Percentiles rank a stretch among this genome's conserved stretches.
phyloP scores from a whole-genome alignment of 2,888 invertebrate genomes.

The Sussaba pulchella region DNA sequence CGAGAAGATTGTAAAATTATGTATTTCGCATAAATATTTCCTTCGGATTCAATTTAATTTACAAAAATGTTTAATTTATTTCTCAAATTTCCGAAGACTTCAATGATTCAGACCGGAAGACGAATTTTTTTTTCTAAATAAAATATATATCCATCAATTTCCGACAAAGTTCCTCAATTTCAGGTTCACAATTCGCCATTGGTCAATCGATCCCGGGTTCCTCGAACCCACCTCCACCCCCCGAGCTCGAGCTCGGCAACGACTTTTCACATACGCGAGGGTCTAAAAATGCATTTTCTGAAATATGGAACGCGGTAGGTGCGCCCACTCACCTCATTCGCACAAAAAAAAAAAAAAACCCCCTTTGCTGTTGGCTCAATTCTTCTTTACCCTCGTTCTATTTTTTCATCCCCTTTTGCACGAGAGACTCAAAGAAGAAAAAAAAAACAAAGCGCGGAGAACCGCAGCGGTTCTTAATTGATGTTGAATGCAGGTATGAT shows the following conservation, averaged over 20 bases:
- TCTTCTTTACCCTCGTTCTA: not conserved
- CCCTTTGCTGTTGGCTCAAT: not conserved
- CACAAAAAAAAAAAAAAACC: not conserved
- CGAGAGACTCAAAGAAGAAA: not conserved
- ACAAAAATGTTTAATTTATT: no score
- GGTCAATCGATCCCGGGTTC: not conserved
- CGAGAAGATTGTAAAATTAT: no score
- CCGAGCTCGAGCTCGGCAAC: constrained; percentile 1
- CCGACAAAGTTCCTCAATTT: not conserved
- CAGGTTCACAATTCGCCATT: not conserved
- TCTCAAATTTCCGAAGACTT: no score
- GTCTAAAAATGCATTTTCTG: constrained; percentile 16
- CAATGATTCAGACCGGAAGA: no score
- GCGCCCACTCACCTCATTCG: not conserved
- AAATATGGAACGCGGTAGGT: constrained; percentile 23
- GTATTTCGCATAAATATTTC: no score
- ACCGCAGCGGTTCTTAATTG: constrained; percentile 11
- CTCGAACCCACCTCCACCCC: not conserved
- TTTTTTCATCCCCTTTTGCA: not conserved
- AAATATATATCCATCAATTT: no score
- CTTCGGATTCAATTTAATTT: no score
- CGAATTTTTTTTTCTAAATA: no score
- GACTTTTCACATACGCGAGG: not conserved
- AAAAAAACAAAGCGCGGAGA: not conserved
- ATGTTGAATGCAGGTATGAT: constrained; percentile 22